Conservation (phyloP, 2,113 vertebrate genomes). For the Anoura caudifer region DNA sequence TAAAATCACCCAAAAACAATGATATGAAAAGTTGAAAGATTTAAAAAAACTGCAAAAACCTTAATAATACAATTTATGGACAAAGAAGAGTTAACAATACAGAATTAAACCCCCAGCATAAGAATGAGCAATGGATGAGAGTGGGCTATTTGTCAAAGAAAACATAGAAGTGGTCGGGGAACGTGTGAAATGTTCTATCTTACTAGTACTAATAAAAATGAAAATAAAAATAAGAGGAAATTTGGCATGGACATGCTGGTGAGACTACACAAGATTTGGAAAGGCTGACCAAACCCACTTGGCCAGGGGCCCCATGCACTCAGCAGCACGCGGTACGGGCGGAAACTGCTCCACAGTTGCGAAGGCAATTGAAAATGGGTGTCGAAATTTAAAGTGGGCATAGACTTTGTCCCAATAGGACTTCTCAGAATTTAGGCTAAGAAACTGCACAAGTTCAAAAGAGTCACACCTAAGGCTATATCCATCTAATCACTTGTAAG, state of each 20-base stretch:
- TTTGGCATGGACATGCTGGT: not conserved
- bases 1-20: not conserved
- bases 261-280: not conserved
- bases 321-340: fast-evolving
- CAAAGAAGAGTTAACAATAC: not conserved
- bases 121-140: not conserved
- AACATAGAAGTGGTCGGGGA: not conserved
- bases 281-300: not conserved
- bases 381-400: not conserved
- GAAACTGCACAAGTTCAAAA: not conserved
- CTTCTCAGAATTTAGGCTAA: not conserved
- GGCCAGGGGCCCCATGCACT: not conserved
- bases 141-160: not conserved
- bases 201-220: not conserved
- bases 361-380: not conserved
- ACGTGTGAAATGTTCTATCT: not conserved
- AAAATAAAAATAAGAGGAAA: not conserved
- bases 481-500: not conserved
- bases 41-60: not conserved
- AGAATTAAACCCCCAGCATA: not conserved
- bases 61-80: not conserved
- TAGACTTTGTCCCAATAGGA: not conserved
- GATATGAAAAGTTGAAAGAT: not conserved
- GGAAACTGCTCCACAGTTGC: not conserved
- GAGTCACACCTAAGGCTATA: not conserved